phyloP scores from a whole-genome alignment of 1,140 invertebrate species.

The Popillia japonica region DNA sequence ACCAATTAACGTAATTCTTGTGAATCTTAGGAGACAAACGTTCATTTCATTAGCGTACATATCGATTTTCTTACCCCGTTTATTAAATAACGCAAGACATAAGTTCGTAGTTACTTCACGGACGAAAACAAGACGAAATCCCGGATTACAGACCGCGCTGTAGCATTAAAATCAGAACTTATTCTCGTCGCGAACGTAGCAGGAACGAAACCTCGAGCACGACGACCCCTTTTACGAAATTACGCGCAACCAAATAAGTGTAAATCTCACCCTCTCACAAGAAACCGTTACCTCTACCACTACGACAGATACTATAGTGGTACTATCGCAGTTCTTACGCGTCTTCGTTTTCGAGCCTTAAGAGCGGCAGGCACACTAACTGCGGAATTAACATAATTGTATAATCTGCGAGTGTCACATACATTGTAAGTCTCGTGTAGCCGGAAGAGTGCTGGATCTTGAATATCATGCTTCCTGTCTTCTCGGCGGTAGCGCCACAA shows the following conservation, averaged over 20 bases:
- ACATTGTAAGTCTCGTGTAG: constrained; percentile 33
- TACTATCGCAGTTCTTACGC: not conserved
- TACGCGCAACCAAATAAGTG: not conserved
- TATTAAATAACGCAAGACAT: too few relatives aligned
- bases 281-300: not conserved
- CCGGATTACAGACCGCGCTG: not conserved
- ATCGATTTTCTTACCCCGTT: too few relatives aligned
- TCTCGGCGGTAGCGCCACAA: not conserved
- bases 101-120: too few relatives aligned
- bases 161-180: constrained; percentile 6
- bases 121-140: not conserved
- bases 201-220: not conserved
- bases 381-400: constrained; percentile 31
- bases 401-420: constrained; percentile 35
- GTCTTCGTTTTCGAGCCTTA: not conserved
- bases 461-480: constrained; percentile 36
- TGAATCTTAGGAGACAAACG: too few relatives aligned
- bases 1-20: too few relatives aligned
- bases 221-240: not conserved
- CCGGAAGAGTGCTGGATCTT: constrained; percentile 26
- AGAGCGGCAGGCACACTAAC: constrained; percentile 1
- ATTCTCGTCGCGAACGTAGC: not conserved
- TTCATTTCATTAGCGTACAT: too few relatives aligned
- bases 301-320: too few relatives aligned
- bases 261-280: not conserved